Evolutionary conservation across 2,888 invertebrate genomes (phyloP).

Genomic region (Cephus pygmeus): DNA sequence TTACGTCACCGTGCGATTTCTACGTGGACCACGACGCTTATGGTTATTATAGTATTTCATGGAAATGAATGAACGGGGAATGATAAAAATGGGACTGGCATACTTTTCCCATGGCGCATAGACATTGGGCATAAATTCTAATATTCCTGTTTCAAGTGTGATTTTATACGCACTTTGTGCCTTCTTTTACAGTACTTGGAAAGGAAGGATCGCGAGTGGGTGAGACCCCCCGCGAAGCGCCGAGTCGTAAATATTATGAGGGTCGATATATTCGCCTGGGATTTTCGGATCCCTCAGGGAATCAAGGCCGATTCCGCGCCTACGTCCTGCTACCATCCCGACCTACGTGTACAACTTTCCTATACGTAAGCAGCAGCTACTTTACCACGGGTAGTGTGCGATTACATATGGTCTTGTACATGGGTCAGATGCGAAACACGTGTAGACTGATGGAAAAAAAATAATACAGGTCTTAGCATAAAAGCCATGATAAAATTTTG

Average conservation of each 20-base stretch:
- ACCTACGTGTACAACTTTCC: not conserved
- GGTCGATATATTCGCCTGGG: constrained; percentile 61
- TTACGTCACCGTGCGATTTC: not conserved
- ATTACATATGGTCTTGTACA: not conserved
- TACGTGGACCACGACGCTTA: not conserved
- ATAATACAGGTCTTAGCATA: not conserved
- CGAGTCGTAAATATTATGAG: constrained; percentile 60
- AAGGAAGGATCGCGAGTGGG: constrained; percentile 35
- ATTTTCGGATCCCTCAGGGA: constrained; percentile 49
- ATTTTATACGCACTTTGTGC: constrained; percentile 57
- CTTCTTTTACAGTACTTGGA: constrained; percentile 41
- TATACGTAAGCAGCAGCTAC: not conserved
- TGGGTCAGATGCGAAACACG: not conserved
- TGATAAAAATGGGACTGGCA: not conserved
- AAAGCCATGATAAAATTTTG: not conserved
- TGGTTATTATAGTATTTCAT: not conserved
- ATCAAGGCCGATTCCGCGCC: constrained; percentile 20
- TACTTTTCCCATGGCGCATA: not conserved
- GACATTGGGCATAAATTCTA: constrained; percentile 50
- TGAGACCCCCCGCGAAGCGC: constrained; percentile 34
- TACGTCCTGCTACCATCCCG: not conserved
- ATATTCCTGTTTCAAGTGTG: constrained; percentile 57
- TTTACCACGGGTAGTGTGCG: not conserved
- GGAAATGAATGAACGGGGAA: not conserved
- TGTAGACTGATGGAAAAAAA: not conserved